Evolutionary conservation across 92 coral and sea anemone genomes (phyloP), one percentile per base, ranked within the genome.

Genomic region (Porites lobata): DNA sequence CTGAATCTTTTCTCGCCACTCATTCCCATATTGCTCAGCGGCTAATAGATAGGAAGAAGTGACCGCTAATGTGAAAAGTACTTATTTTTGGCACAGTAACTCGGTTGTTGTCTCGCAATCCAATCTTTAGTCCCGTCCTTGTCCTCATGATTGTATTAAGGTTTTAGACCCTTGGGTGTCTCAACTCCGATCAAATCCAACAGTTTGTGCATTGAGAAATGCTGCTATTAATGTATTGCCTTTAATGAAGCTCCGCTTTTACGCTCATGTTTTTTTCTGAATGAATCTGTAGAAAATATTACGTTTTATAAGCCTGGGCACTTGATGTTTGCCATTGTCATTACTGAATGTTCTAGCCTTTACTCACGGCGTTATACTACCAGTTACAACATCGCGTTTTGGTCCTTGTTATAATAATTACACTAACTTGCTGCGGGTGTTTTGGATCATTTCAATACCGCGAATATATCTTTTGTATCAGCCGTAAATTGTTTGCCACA

Each of bases 401-500:
- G 61, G 63, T 69, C 29, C 8, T 64, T n/a, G 53, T 17, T 54
- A 15, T 56, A 56, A 56, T 56, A 14, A 56, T 56, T 10, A 56
- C 8, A 56, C 61, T 56, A 56, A 56, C 61, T 56, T 56, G 14
- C 15, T 14, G 47, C 47, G 47, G 61, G 61, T 56, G 61, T 11
- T 14, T 56, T 56, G 61, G 61, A 17, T 72, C 66, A 20, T 26
- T 83, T 83, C 50, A 38, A 38, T 38, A 4, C 10, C 19, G 15
- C 52, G 22, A 64, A 4, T 8, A 19, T 77, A 72, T 38, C 69
- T 58, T 82, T 72, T 58, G 79, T 72, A 58, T 17, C 50, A 59
- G 71, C 78, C 69, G 79, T 29, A 71, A 83, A 83, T 58, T 83
- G 80, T 83, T 83, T 73, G 64, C 62, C 87, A 80, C 80, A 91